Evolutionary conservation across 2,797 vertebrate genomes (phyloP), one percentile per base, ranked within the genome.

Genomic region (Oreochromis mossambicus): DNA sequence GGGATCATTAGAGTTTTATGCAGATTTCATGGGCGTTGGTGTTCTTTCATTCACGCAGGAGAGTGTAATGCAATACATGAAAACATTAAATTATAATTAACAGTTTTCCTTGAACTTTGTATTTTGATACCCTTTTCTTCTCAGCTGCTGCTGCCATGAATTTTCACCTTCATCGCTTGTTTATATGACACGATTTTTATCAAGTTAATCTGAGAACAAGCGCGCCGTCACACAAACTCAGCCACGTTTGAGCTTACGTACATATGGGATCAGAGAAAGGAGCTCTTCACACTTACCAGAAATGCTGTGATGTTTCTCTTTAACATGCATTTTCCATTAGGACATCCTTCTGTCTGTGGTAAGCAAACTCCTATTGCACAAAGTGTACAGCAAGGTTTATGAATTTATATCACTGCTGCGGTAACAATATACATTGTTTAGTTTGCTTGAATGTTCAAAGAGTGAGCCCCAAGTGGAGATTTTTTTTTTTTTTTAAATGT

Each of bases 1-100:
- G 50, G 38, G 8, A 56, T 77, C 46, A 50, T 68, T 38, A 43
- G 26, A 52, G 56, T 66, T 78, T 85, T 61, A 17, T 56, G 52
- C 75, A 52, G 84, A 82, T 61, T 75, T 82, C 26, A 26, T 17
- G 70, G 52, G 8, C 50, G 2, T 24, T 17, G 63, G 41, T 58
- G 75, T 52, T 76, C 17, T 19, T 51, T 58, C 41, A 24, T 76
- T 61, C 14, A 24, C 56, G 1, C 41, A 9, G 43, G 5, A 21
- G 29, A 29, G 14, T 29, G 68, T 5, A 46, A 48, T 48, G 15
- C 21, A 48, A 48, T 48, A 11, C 41, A 46, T 48, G 24, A 73
- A 19, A 48, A 26, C 68, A 48, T 29, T 19, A 29, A 73, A 48
- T 73, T 73, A 7, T 29, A 73, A 73, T 73, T 19, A 8, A 48